A percentile compares a stretch with the other conserved stretches of the same genome.
phyloP scores from a whole-genome alignment of 2,888 invertebrate genomes.

The Latrodectus hesperus region DNA sequence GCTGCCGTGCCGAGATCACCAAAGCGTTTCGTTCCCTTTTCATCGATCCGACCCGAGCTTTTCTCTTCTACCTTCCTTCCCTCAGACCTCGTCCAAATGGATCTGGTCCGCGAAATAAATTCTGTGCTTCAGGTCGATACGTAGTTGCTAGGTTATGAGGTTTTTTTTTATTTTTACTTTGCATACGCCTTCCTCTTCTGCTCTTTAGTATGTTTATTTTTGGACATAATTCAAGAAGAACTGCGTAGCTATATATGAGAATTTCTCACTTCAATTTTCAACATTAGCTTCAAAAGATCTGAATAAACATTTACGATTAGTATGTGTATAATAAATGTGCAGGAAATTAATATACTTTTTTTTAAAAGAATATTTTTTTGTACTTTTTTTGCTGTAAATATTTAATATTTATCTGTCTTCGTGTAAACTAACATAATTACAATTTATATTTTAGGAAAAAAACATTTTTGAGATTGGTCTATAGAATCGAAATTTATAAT shows the following conservation, averaged over 20 bases:
- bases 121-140: conserved; percentile 13
- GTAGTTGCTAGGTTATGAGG: conserved; percentile 45
- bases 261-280: too few relatives aligned
- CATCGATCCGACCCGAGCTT: conserved; percentile 34
- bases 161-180: conserved; percentile 1
- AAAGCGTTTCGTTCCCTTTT: conserved; percentile 40
- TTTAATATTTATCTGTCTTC: too few relatives aligned
- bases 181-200: not conserved
- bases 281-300: too few relatives aligned
- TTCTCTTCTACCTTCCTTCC: conserved; percentile 24
- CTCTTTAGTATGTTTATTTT: not conserved
- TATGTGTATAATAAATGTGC: too few relatives aligned
- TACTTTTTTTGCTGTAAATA: too few relatives aligned
- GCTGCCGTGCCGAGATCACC: conserved; percentile 19
- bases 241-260: not conserved
- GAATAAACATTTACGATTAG: too few relatives aligned
- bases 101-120: conserved; percentile 1
- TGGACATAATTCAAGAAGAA: conserved; percentile 2
- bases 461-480: too few relatives aligned
- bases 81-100: conserved; percentile 28
- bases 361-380: too few relatives aligned
- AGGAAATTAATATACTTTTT: too few relatives aligned
- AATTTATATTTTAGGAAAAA: too few relatives aligned
- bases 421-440: too few relatives aligned
- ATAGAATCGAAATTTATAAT: too few relatives aligned